Conservation (phyloP, 2,888 invertebrate species). For the Cephonodes hylas region DNA sequence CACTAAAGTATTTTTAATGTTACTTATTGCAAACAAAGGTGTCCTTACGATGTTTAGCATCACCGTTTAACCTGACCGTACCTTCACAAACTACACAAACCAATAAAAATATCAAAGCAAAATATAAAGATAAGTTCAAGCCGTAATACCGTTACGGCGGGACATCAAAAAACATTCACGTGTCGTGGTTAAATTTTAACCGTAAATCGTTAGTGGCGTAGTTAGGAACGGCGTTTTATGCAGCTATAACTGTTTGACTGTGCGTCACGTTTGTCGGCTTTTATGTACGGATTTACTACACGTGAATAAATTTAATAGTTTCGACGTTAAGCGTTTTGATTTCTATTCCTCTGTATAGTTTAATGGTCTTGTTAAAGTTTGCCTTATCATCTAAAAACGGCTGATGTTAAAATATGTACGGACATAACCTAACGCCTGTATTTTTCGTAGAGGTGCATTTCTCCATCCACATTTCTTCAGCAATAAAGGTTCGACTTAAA, state of each 20-base stretch:
- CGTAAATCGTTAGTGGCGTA: slow-evolving; percentile 52
- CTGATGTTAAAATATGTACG: no score
- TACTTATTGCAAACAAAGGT: no score
- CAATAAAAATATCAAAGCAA: background rate
- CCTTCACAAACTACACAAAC: background rate
- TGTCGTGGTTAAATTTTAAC: slow-evolving; percentile 52
- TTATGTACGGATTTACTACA: slow-evolving; percentile 51
- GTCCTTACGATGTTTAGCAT: no score
- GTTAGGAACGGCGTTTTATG: slow-evolving; percentile 56
- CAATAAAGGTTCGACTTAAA: no score
- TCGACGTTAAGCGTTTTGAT: slow-evolving; percentile 32
- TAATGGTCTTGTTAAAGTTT: no score
- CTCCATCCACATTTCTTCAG: no score
- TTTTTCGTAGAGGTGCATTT: no score
- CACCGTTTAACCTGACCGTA: no score
- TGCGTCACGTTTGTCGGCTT: slow-evolving; percentile 44
- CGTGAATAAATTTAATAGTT: slow-evolving; percentile 59
- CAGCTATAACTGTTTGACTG: slow-evolving; percentile 53
- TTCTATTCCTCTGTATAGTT: background rate
- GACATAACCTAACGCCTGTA: no score
- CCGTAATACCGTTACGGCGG: background rate
- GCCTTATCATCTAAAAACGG: no score
- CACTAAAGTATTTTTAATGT: no score
- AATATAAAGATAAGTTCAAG: background rate
- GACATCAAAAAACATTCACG: slow-evolving; percentile 38